Percentiles rank a stretch among this genome's conserved stretches.
Conservation (phyloP, 2,113 vertebrate species). For the Clinocottus analis region DNA sequence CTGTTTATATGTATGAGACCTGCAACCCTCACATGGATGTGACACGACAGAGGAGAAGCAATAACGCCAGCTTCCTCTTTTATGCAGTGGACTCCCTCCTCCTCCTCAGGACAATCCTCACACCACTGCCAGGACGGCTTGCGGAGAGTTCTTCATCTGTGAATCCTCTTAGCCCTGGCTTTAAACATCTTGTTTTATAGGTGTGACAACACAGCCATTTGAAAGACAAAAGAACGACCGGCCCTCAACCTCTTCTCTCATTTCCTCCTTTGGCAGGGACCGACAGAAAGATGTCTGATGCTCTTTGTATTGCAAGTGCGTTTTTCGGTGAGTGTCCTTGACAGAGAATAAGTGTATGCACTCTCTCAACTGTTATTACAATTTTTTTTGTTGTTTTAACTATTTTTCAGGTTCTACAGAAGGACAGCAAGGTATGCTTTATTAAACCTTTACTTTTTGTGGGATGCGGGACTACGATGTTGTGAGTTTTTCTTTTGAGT, state of each 20-base stretch:
- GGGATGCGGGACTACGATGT: background rate
- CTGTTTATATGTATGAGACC: background rate
- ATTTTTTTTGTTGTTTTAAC: background rate
- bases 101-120: background rate
- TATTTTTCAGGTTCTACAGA: constrained; percentile 70
- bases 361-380: background rate
- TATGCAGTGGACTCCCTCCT: constrained; percentile 14
- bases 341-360: background rate
- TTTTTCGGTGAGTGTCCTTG: constrained; percentile 74
- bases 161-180: background rate
- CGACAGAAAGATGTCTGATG: constrained; percentile 65
- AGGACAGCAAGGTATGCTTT: constrained; percentile 73
- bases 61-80: constrained; percentile 57
- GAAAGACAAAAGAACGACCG: constrained; percentile 9
- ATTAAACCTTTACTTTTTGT: background rate
- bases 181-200: constrained; percentile 20
- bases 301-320: constrained; percentile 58
- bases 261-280: constrained; percentile 31
- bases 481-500: background rate
- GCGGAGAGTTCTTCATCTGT: constrained; percentile 4
- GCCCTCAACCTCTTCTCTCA: constrained; percentile 4
- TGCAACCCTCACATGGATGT: background rate
- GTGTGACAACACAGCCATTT: background rate
- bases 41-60: constrained; percentile 21
- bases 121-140: background rate